Base-by-base conservation (phyloP, 2,888 invertebrate species). In the Chrysolina americana region DNA sequence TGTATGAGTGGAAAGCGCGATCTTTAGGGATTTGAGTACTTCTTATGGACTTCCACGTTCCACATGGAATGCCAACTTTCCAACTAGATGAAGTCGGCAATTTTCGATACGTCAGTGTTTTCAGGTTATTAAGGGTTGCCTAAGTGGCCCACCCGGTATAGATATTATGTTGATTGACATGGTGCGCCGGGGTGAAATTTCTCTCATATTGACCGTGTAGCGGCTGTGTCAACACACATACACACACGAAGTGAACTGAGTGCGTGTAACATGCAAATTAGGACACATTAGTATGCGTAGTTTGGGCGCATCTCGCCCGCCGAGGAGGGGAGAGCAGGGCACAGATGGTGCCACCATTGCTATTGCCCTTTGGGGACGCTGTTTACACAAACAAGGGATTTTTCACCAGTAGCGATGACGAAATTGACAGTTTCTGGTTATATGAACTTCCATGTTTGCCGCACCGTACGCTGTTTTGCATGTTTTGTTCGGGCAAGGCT, bases 231-330 rank as follows among this genome's bases (percentile, higher is more conserved):
- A 87, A 87, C 84, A 87, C 78, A 83, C 79, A 81, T 80, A 83
- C 80, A 80, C 28, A 28, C 28, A 36, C 36, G 36, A 36, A 36
- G 73, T 79, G 79, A 78, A 80, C 84, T 83, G 84, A 86, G 87
- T 85, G 86, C 87, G 87, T 87, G 87, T 87, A 86, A 87, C 87
- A 88, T 87, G 88, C 88, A 88, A 88, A 88, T 88, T 86, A 87
- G 85, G 79, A 77, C 78, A 78, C 86, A 88, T 88, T 87, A 88
- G 87, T 87, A 87, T 87, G 86, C 87, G 86, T 84, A 85, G 85
- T 87, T 86, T 84, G 84, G 85, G 84, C 85, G 82, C 85, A 85
- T 84, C 85, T 83, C 84, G 83, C 82, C 82, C 83, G 79, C 82
- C 80, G 81, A 81, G 80, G 78, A 79, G 74, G 80, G 84, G 81